phyloP scores from a whole-genome alignment of 1,140 invertebrate genomes.

The Heliconius hermathena region DNA sequence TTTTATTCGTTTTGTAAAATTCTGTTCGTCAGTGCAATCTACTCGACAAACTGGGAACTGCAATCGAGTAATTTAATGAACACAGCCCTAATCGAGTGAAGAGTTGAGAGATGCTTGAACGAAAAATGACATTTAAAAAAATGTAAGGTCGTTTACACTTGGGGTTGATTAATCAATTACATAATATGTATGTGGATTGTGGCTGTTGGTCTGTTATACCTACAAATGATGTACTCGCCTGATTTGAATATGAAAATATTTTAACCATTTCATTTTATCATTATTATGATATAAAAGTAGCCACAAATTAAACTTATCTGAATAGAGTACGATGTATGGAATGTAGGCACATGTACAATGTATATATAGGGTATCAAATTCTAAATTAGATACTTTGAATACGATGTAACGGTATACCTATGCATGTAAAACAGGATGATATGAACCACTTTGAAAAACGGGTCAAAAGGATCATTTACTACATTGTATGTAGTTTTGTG shows the following conservation, averaged over 20 bases:
- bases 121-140: slow-evolving; percentile 53
- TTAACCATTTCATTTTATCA: neutral
- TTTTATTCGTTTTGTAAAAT: slow-evolving; percentile 45
- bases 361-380: neutral
- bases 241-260: neutral
- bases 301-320: neutral
- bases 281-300: neutral
- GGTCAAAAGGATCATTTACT: slow-evolving; percentile 27
- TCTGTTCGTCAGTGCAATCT: slow-evolving; percentile 64
- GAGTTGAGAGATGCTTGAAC: slow-evolving; percentile 49
- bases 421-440: slow-evolving; percentile 14
- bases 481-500: neutral
- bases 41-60: slow-evolving; percentile 64
- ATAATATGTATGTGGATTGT: neutral
- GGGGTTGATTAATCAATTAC: slow-evolving; percentile 21
- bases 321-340: no score
- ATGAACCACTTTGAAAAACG: slow-evolving; percentile 16
- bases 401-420: slow-evolving; percentile 7
- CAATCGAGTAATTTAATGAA: slow-evolving; percentile 77
- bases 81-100: slow-evolving; percentile 72
- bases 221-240: neutral
- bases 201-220: neutral
- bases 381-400: slow-evolving; percentile 14
- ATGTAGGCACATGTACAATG: neutral
- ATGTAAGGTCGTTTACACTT: slow-evolving; percentile 28